A percentile compares a stretch with the other conserved stretches of the same genome.
phyloP scores from a whole-genome alignment of 2,888 invertebrate species.

The Ormia ochracea region DNA sequence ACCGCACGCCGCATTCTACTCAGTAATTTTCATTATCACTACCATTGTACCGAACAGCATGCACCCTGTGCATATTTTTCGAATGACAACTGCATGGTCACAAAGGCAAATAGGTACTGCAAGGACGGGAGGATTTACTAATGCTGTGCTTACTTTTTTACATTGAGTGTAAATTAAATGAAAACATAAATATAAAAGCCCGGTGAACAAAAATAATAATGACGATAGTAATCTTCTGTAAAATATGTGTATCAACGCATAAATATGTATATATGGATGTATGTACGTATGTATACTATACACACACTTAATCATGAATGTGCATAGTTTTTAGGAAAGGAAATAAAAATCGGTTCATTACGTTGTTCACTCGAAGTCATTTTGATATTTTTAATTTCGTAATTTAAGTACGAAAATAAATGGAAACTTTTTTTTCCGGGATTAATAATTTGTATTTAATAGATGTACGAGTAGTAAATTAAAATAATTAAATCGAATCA shows the following conservation, averaged over 20 bases:
- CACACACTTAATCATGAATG: too few relatives aligned
- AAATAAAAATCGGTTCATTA: not conserved
- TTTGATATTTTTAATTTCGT: not conserved
- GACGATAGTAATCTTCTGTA: conserved; percentile 42
- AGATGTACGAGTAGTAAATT: not conserved
- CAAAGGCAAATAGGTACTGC: not conserved
- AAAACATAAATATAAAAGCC: conserved; percentile 57
- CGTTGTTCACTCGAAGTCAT: not conserved
- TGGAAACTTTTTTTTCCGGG: not conserved
- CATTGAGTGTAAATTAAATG: conserved; percentile 60
- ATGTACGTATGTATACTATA: too few relatives aligned
- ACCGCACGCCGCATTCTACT: not conserved
- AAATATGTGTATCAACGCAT: conserved; percentile 33
- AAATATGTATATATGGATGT: too few relatives aligned
- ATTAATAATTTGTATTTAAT: not conserved
- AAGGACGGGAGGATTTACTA: conserved; percentile 19
- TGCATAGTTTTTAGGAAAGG: too few relatives aligned
- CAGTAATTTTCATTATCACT: not conserved
- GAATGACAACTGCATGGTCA: conserved; percentile 1
- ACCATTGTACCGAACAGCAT: conserved; percentile 8
- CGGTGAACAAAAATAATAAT: conserved; percentile 41
- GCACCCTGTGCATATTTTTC: not conserved
- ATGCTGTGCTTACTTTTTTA: conserved; percentile 51
- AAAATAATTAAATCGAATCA: not conserved
- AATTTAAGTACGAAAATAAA: not conserved